Percentiles rank a stretch among this genome's conserved stretches.
These are phyloP conservation scores for Elegia similella DNA, from an alignment of 2,888 invertebrate species.

Conservation along the genomic window DNA sequence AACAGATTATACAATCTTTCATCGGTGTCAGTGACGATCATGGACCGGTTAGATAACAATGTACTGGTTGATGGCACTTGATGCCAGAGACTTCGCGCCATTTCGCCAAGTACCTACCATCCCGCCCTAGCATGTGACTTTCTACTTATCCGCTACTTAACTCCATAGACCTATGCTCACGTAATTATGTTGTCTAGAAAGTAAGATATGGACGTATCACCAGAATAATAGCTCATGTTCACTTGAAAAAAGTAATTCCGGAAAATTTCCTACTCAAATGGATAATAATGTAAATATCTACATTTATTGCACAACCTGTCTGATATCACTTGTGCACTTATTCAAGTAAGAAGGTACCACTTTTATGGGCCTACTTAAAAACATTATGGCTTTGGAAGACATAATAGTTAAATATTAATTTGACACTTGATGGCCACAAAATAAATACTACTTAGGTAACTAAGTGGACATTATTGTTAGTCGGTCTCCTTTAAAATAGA, in stretches of 20 bases:
- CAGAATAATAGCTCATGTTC: slow-evolving; percentile 11
- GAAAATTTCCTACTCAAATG: not conserved
- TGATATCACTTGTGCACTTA: no score
- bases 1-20: slow-evolving; percentile 31
- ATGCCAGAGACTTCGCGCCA: slow-evolving; percentile 43
- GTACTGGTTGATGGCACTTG: slow-evolving; percentile 31
- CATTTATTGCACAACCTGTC: not conserved
- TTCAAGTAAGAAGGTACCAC: no score
- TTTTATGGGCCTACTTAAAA: not conserved
- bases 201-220: slow-evolving; percentile 30
- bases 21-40: slow-evolving; percentile 51
- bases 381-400: not conserved
- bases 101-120: slow-evolving; percentile 49
- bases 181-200: slow-evolving; percentile 63
- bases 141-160: slow-evolving; percentile 54
- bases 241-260: not conserved
- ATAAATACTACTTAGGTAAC: not conserved
- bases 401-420: not conserved
- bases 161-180: slow-evolving; percentile 53
- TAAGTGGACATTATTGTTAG: not conserved
- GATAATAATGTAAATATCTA: not conserved
- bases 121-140: slow-evolving; percentile 45
- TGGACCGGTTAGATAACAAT: slow-evolving; percentile 51
- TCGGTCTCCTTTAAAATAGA: slow-evolving; percentile 4
- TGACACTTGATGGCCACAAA: not conserved